Conservation (phyloP, 2,113 vertebrate genomes). For the Macquaria ambigua region DNA sequence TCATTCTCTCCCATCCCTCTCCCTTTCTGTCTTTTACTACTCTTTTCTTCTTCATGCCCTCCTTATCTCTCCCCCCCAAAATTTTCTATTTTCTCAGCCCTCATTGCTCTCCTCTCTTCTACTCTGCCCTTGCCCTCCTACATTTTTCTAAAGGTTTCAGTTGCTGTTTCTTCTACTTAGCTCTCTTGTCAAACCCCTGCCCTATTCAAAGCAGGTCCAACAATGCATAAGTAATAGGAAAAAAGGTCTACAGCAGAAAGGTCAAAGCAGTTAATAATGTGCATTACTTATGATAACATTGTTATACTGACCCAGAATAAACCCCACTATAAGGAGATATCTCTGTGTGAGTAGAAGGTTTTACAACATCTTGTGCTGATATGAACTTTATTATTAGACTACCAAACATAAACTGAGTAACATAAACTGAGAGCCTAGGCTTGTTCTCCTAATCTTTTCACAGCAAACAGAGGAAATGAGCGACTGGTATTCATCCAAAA, state of each 20-base stretch:
- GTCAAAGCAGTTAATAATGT: conserved; percentile 41
- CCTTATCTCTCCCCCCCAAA: conserved; percentile 16
- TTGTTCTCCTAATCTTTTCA: conserved; percentile 1
- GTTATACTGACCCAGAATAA: conserved; percentile 9
- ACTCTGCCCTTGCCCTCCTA: neutral
- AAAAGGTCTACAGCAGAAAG: neutral
- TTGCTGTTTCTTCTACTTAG: conserved; percentile 1
- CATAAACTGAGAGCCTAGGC: neutral
- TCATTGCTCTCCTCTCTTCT: neutral
- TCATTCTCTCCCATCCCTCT: neutral
- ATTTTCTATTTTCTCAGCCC: neutral
- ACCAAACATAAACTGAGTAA: neutral
- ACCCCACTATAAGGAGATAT: neutral
- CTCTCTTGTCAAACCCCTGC: neutral
- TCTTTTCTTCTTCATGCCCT: conserved; percentile 6
- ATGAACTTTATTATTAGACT: conserved; percentile 16
- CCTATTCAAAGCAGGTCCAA: conserved; percentile 33
- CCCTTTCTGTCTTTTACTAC: conserved; percentile 2
- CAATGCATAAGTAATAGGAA: conserved; percentile 5
- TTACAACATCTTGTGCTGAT: neutral
- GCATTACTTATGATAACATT: conserved; percentile 31
- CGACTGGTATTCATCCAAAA: neutral
- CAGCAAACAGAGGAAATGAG: conserved; percentile 32
- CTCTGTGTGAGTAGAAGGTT: neutral
- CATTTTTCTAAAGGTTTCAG: conserved; percentile 1